Percentiles rank a stretch among this genome's conserved stretches.
Conservation (phyloP, 1,140 invertebrate species). For the Drosophila leontia region DNA sequence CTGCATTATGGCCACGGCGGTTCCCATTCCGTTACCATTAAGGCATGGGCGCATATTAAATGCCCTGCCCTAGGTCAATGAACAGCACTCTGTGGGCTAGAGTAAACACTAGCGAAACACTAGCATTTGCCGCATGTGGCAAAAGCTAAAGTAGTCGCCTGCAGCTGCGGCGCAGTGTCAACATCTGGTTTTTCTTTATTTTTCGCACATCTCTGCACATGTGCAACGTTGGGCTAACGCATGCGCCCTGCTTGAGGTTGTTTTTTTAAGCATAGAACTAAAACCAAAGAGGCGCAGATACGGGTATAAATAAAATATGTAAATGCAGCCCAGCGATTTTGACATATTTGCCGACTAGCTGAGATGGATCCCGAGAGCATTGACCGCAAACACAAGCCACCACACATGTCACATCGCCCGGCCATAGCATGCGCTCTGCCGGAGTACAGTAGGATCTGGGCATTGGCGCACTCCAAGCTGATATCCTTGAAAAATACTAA, state of each 20-base stretch:
- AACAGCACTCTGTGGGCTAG: slow-evolving; percentile 45
- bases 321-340: slow-evolving; percentile 50
- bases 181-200: slow-evolving; percentile 64
- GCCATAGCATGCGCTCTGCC: slow-evolving; percentile 42
- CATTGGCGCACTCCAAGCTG: slow-evolving; percentile 16
- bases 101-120: slow-evolving; percentile 31
- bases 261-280: slow-evolving; percentile 67
- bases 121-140: slow-evolving; percentile 56
- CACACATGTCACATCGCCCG: slow-evolving; percentile 48
- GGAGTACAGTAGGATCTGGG: slow-evolving; percentile 48
- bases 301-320: slow-evolving; percentile 60
- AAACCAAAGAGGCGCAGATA: slow-evolving; percentile 40
- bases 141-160: slow-evolving; percentile 49
- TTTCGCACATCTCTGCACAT: slow-evolving; percentile 68
- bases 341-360: slow-evolving; percentile 57
- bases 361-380: slow-evolving; percentile 42
- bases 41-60: slow-evolving; percentile 20
- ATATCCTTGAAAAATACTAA: background rate
- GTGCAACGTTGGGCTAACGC: slow-evolving; percentile 57
- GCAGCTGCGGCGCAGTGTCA: slow-evolving; percentile 51
- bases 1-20: slow-evolving; percentile 15
- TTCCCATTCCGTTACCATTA: slow-evolving; percentile 38
- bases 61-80: slow-evolving; percentile 62
- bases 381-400: slow-evolving; percentile 48
- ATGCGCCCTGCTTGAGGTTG: slow-evolving; percentile 53